Conservation (phyloP, 2,888 invertebrate species). For the Ypsolopha scabrella region DNA sequence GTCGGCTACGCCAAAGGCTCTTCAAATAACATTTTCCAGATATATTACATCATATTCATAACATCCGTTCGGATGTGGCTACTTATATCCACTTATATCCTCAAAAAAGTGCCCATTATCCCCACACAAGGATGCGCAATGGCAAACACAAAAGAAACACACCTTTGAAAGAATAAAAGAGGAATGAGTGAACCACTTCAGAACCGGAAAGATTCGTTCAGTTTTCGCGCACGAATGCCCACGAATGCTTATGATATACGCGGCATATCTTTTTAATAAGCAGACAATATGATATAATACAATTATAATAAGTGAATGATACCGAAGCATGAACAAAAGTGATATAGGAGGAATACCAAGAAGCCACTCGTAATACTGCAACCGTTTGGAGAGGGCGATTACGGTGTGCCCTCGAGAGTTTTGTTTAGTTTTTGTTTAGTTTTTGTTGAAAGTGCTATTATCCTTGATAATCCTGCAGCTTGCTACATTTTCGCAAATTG, state of each 20-base stretch:
- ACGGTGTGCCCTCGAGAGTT: too few relatives aligned
- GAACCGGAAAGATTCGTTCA: slow-evolving; percentile 58
- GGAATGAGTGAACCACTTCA: slow-evolving; percentile 39
- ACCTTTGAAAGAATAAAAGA: slow-evolving; percentile 13
- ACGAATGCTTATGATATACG: slow-evolving; percentile 40
- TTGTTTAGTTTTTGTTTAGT: too few relatives aligned
- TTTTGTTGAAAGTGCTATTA: too few relatives aligned
- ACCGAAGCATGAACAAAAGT: slow-evolving; percentile 21
- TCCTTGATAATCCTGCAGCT: too few relatives aligned
- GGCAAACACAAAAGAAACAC: slow-evolving; percentile 1
- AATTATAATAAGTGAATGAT: slow-evolving; percentile 32
- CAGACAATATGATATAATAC: slow-evolving; percentile 31
- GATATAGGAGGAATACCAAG: slow-evolving; percentile 19
- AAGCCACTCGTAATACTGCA: slow-evolving; percentile 16
- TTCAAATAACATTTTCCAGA: slow-evolving; percentile 24
- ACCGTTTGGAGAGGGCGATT: slow-evolving; percentile 20
- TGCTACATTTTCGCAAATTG: too few relatives aligned
- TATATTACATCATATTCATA: slow-evolving; percentile 2
- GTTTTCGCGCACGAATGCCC: slow-evolving; percentile 55
- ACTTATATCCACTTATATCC: slow-evolving; percentile 6
- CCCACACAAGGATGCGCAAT: neutral
- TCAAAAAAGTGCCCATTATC: neutral
- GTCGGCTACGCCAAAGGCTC: neutral
- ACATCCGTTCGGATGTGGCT: slow-evolving; percentile 5
- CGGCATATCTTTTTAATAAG: slow-evolving; percentile 62